Evolutionary conservation across 2,797 vertebrate species (phyloP), one percentile per base, ranked within the genome.

Genomic region (Anolis apletophallus): DNA sequence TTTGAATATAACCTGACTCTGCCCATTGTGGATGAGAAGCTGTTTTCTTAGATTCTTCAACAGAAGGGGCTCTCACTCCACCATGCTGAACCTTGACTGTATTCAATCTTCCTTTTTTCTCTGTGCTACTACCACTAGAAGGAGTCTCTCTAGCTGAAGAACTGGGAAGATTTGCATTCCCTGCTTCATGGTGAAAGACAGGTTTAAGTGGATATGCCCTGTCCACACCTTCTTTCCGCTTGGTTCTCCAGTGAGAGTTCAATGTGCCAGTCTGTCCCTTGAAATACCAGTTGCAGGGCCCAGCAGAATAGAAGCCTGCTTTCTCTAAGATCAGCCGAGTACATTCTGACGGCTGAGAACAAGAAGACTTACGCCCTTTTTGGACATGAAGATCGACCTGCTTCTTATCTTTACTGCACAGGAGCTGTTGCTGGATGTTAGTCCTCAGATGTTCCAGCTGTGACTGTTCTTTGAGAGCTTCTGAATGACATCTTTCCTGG

Each of bases 161-260:
- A 23, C 36, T 85, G 40, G 83, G n/a, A 21, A 76, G 34, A 29
- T 88, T 86, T 67, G 40, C 54, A 54, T 72, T 92, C 3, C 3
- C 57, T 55, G 85, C 74, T 81, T 95, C 96, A 87, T 88, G 96
- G 88, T 97, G 95, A 88, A 89, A 91, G 84, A 98, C 93, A 6
- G 97, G 97, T 92, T 98, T 97, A 72, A 97, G 94, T 26, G 97
- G 97, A 92, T 97, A 96, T 3, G 97, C 95, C 57, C 80, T 90
- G 77, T 97, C 97, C 36, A 95, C 93, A 50, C 89, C 94, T 85
- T 95, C 93, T 87, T 87, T 92, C 90, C 79, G 93, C 67, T 88
- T 95, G 55, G 80, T 79, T 82, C 89, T 80, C 64, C 88, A 61
- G 72, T 83, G 93, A 74, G 87, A 89, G 21, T 91, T 91, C 67